Evolutionary conservation across 2,888 invertebrate genomes (phyloP), one percentile per base, ranked within the genome.

Genomic region (Melinaea marsaeus): DNA sequence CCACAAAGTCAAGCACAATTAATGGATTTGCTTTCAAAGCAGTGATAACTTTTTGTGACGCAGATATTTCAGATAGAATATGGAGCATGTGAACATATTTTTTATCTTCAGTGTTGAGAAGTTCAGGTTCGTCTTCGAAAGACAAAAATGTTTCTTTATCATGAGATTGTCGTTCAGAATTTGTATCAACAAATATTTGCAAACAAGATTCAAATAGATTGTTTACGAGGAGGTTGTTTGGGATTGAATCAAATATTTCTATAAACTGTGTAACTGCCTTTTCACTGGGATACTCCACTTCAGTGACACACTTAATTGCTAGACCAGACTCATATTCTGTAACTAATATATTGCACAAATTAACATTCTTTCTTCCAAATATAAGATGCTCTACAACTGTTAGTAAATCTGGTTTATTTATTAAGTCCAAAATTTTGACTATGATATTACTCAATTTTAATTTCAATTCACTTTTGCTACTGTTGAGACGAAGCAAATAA

Each of bases 51-150:
- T 84, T 83, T 61, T 86, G 81, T 67, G 85, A 84, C 63, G 85
- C 85, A 2, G 92, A 82, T 75, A 93, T 81, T 72, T 90, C 88
- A 63, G 91, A 88, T 33, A 93, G 80, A 54, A 92, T 69, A 63
- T 91, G 90, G 47, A 92, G 86, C 64, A 92, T 84, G 3, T 81
- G 74, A 35, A 89, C 76, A 78, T 92, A 91, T 58, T 87, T 79
- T 68, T 81, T 78, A 79, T 88, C 82, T 66, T 74, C 67, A 63
- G 77, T 73, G 73, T 77, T 74, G 22, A 88, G 66, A 7, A 84
- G 57, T 47, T 79, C 70, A 11, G 82, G 76, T 61, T 88, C 83
- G 63, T 86, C 84, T 75, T 92, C 90, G 54, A 76, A 57, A 42
- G 65, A 67, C n/a, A 90, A 71, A 51, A 90, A 72, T 45, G 81